Conservation (phyloP, 2,113 vertebrate species). For the Pogonocichla stellata region DNA sequence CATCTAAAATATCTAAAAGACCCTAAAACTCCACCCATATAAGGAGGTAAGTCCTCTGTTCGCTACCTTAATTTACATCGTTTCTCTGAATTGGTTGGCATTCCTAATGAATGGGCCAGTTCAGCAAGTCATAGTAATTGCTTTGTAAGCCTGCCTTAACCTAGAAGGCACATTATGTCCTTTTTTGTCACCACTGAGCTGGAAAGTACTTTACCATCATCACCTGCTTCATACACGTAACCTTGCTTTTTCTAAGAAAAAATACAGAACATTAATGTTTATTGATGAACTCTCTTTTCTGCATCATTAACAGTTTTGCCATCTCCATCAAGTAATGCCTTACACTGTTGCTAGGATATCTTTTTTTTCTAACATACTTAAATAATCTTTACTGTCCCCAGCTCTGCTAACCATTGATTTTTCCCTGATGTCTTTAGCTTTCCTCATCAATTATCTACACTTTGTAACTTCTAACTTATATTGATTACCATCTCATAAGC, state of each 20-base stretch:
- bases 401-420: conserved; percentile 42
- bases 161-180: background rate
- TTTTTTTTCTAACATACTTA: conserved; percentile 26
- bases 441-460: conserved; percentile 42
- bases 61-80: background rate
- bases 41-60: background rate
- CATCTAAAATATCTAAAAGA: background rate
- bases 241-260: background rate
- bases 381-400: conserved; percentile 48
- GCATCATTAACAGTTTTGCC: conserved; percentile 36
- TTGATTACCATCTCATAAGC: background rate
- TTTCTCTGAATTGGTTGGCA: background rate
- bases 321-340: conserved; percentile 1
- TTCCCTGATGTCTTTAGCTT: conserved; percentile 30
- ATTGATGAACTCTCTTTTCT: conserved; percentile 33
- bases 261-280: conserved; percentile 17
- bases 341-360: conserved; percentile 25
- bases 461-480: conserved; percentile 17
- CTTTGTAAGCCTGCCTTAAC: background rate
- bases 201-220: background rate
- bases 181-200: background rate
- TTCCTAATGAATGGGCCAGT: background rate
- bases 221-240: background rate
- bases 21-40: background rate
- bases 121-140: background rate